These are phyloP conservation scores for Sternarchorhynchus goeldii DNA, from an alignment of 2,797 vertebrate genomes.

Conservation along the genomic window DNA sequence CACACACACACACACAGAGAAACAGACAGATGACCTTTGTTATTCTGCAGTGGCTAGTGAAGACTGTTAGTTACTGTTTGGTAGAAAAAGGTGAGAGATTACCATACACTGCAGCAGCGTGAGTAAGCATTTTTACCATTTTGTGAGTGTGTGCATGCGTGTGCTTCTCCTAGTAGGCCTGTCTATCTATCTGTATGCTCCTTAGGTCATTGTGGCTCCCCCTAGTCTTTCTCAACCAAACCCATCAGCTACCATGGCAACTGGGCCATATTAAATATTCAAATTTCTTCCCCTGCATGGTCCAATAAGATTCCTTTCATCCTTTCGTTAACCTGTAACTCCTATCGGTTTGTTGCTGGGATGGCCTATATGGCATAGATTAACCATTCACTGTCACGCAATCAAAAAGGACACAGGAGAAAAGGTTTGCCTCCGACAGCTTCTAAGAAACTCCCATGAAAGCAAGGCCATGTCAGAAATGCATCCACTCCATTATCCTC, in stretches of 20 bases:
- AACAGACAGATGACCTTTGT: neutral
- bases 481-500: neutral
- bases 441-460: neutral
- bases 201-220: conserved; percentile 35
- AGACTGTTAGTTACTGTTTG: conserved; percentile 9
- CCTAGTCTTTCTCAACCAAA: conserved; percentile 27
- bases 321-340: conserved; percentile 47
- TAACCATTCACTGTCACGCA: neutral
- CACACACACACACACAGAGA: neutral
- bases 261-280: conserved; percentile 37
- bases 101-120: neutral
- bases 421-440: neutral
- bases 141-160: neutral
- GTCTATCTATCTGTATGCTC: conserved; percentile 1
- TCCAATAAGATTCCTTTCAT: conserved; percentile 49
- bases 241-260: conserved; percentile 50
- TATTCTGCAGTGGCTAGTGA: neutral
- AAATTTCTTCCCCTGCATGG: conserved; percentile 39
- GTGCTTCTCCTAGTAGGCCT: neutral
- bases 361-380: neutral
- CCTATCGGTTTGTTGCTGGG: conserved; percentile 17
- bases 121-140: neutral
- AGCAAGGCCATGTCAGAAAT: neutral
- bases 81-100: conserved; percentile 10
- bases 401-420: neutral